A percentile compares a stretch with the other conserved stretches of the same genome.
phyloP scores from a whole-genome alignment of 2,797 vertebrate species.

The Schizopygopsis malacanthus region DNA sequence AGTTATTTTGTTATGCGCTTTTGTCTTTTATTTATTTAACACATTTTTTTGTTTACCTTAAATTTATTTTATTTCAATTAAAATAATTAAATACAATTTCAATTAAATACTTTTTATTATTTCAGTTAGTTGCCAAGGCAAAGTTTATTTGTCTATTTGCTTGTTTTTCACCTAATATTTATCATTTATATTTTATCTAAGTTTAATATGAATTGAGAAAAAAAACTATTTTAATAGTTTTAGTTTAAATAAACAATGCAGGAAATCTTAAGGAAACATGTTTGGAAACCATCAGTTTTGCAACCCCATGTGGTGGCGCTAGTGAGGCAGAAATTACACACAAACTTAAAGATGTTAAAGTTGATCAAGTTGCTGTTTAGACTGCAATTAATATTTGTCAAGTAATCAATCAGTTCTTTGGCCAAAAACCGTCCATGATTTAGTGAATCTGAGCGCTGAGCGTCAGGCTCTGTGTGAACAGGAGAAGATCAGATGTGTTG shows the following conservation, averaged over 20 bases:
- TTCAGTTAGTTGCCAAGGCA: background rate
- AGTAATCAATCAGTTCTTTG: background rate
- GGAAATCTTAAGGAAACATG: background rate
- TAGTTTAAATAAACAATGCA: background rate
- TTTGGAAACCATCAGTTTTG: background rate
- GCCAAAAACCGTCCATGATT: background rate
- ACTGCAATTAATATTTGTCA: background rate
- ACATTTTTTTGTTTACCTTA: background rate
- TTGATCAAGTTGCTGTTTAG: background rate
- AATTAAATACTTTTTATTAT: background rate
- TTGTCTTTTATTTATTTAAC: background rate
- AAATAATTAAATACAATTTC: too few species aligned
- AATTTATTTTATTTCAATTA: background rate
- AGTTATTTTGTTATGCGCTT: background rate
- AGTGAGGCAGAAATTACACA: background rate
- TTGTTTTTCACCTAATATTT: background rate
- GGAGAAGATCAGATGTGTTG: conserved; percentile 13
- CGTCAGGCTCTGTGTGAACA: background rate
- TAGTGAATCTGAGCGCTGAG: background rate
- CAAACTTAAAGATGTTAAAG: background rate
- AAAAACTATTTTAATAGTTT: background rate
- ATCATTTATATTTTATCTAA: background rate
- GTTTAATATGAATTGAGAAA: background rate
- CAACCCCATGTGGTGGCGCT: background rate
- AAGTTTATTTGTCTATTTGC: background rate